Percentiles rank a stretch among this genome's conserved stretches.
phyloP scores from a whole-genome alignment of 2,113 vertebrate genomes.

The Zonotrichia leucophrys region DNA sequence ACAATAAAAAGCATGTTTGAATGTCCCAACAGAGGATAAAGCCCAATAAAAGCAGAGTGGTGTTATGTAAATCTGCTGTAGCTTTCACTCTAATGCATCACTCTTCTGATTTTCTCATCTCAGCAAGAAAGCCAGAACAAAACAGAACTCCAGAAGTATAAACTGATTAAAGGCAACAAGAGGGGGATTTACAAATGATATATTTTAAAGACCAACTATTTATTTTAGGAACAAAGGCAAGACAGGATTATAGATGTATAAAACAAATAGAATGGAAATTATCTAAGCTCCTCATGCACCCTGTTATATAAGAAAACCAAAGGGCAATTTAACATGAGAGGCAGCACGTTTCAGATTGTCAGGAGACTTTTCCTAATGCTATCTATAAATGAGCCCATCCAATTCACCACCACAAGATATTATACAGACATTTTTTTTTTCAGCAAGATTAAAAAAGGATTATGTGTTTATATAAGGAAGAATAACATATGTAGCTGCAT shows the following conservation, averaged over 20 bases:
- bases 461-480: constrained; percentile 60
- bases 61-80: not conserved
- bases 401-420: constrained; percentile 45
- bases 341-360: not conserved
- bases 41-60: not conserved
- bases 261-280: constrained; percentile 50
- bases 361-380: constrained; percentile 20
- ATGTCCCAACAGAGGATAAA: not conserved
- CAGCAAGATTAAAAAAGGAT: constrained; percentile 60
- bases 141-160: constrained; percentile 18
- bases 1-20: not conserved
- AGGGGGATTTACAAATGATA: constrained; percentile 34
- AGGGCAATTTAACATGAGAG: not conserved
- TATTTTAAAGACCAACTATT: constrained; percentile 25
- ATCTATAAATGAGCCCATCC: not conserved
- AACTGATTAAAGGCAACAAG: constrained; percentile 47
- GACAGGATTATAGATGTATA: constrained; percentile 18
- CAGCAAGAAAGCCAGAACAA: constrained; percentile 16
- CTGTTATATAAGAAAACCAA: constrained; percentile 46
- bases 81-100: constrained; percentile 1
- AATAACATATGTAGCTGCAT: constrained; percentile 65
- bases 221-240: constrained; percentile 47
- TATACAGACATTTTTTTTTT: constrained; percentile 28
- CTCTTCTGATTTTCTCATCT: constrained; percentile 22
- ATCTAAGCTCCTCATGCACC: not conserved